phyloP scores from a whole-genome alignment of 2,113 vertebrate genomes.

The Cranoglanis bouderius region DNA sequence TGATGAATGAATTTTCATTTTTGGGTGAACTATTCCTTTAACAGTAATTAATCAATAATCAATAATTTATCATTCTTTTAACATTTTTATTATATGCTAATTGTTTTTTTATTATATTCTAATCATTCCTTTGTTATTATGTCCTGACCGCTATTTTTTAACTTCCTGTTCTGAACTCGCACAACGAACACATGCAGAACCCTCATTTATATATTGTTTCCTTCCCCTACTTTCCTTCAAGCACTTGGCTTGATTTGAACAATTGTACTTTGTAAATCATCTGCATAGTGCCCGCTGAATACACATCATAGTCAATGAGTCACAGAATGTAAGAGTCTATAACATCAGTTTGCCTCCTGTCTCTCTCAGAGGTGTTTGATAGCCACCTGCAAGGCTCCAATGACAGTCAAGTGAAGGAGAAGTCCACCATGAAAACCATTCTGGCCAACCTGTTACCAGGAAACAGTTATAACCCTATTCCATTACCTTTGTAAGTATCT shows the following conservation, averaged over 20 bases:
- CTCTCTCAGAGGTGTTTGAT: conserved; percentile 88
- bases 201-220: neutral
- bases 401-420: conserved; percentile 97
- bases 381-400: conserved; percentile 88
- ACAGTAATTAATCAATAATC: too few species aligned
- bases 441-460: conserved; percentile 95
- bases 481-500: conserved; percentile 90
- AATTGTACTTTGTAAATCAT: neutral
- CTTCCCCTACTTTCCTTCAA: neutral
- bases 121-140: neutral
- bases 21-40: too few species aligned
- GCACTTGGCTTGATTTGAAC: neutral
- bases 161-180: neutral
- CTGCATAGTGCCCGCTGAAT: neutral
- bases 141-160: neutral
- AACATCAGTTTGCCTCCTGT: neutral
- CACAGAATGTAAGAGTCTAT: neutral
- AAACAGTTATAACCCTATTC: conserved; percentile 94
- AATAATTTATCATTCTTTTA: neutral
- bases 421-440: conserved; percentile 99
- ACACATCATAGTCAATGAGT: neutral
- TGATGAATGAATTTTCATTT: too few species aligned
- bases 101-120: neutral
- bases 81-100: neutral
- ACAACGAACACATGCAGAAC: neutral